phyloP scores from a whole-genome alignment of 2,113 vertebrate species.

The Xiphophorus couchianus region DNA sequence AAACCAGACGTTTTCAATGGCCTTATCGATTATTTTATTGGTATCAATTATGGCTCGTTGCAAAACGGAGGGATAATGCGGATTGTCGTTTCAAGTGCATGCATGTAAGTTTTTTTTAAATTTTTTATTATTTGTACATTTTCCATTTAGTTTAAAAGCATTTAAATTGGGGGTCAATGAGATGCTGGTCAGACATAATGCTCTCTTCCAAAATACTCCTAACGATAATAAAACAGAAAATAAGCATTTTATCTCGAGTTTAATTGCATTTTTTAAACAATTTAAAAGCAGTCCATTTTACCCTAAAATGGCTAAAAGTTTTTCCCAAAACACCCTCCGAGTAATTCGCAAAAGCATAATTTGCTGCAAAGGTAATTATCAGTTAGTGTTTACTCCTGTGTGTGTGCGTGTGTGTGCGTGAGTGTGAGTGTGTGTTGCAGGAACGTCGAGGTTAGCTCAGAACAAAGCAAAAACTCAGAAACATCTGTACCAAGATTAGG shows the following conservation, averaged over 20 bases:
- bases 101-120: background rate
- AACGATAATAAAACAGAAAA: background rate
- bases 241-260: background rate
- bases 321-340: slow-evolving; percentile 36
- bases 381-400: slow-evolving; percentile 39
- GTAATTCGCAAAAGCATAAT: slow-evolving; percentile 65
- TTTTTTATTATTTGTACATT: background rate
- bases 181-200: background rate
- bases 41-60: slow-evolving; percentile 36
- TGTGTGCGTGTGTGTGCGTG: slow-evolving; percentile 24
- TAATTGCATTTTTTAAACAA: background rate
- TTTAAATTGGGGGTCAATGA: slow-evolving; percentile 2
- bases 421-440: slow-evolving; percentile 31
- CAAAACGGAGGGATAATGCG: background rate
- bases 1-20: slow-evolving; percentile 50
- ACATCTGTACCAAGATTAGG: slow-evolving; percentile 34
- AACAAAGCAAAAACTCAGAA: slow-evolving; percentile 6
- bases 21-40: slow-evolving; percentile 49
- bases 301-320: slow-evolving; percentile 10
- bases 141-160: background rate
- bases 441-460: slow-evolving; percentile 56
- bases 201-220: background rate
- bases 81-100: slow-evolving; percentile 20
- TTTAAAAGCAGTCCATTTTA: background rate
- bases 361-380: slow-evolving; percentile 65